Evolutionary conservation across 2,888 invertebrate genomes (phyloP), one percentile per base, ranked within the genome.

Genomic region (Endomychus coccineus): DNA sequence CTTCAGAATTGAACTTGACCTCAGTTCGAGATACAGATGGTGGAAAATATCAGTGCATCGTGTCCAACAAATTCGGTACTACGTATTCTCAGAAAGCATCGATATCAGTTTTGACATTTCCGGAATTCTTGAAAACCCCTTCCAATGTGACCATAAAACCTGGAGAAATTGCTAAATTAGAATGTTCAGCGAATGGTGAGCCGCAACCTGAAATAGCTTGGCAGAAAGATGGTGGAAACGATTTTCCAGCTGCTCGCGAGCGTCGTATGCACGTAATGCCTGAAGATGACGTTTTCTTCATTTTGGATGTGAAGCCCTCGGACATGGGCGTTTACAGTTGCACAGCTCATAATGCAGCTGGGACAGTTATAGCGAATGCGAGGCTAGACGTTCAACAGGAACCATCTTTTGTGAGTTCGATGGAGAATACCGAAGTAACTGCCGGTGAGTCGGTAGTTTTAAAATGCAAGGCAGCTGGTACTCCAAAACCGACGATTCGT

Each of bases 251-350:
- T 3, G 95, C 95, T 5, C 75, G 85, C 49, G 94, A 96, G 62
- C 76, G 94, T 27, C 73, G 95, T 21, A 85, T 96, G 81, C 86
- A 88, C 66, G 88, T 94, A 28, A 86, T 91, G 77, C 85, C 89
- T 1, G 78, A 80, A 16, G 94, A 95, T 59, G 88, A 92, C 62
- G 80, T 85, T 2, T 89, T 94, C 61, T 89, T 91, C 58, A 95
- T 96, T 50, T 77, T 89, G n/a, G 81, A 89, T 67, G 88, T 89
- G 13, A 90, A 89, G 63, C 76, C 82, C 1, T 76, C 78, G 19
- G 96, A 96, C 59, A 84, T 86, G 67, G 96, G 96, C 1, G 73
- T 89, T 16, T 96, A 96, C 61, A 91, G 88, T 32, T 96, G 95
- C 66, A 90, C 84, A 4, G 96, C 95, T 1, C 78, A 80, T 55